Conservation (phyloP, 2,113 vertebrate genomes). For the Apistogramma diplotaenia region DNA sequence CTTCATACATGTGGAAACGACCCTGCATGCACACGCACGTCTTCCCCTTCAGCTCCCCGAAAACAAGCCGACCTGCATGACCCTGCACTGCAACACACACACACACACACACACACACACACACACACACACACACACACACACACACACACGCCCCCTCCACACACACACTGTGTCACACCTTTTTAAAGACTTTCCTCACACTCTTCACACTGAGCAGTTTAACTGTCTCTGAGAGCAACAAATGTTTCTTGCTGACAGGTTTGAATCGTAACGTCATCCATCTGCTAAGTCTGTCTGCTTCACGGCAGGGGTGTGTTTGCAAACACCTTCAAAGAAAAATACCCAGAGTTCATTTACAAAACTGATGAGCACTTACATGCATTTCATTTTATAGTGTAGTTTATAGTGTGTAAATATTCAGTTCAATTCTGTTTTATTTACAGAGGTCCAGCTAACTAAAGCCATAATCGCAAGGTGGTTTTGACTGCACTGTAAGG, state of each 20-base stretch:
- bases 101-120: too few relatives aligned
- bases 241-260: slow-evolving; percentile 34
- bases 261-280: slow-evolving; percentile 11
- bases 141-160: background rate
- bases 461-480: background rate
- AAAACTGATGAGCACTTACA: background rate
- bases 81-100: too few relatives aligned
- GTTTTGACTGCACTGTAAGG: background rate
- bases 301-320: background rate
- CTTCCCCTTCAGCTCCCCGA: too few relatives aligned
- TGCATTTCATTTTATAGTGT: background rate
- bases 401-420: background rate
- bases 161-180: slow-evolving; percentile 42
- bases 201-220: slow-evolving; percentile 1
- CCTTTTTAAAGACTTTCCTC: slow-evolving; percentile 30
- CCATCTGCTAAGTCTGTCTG: background rate
- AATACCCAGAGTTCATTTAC: background rate
- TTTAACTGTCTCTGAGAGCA: slow-evolving; percentile 5
- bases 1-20: too few relatives aligned
- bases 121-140: background rate
- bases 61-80: too few relatives aligned
- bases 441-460: background rate
- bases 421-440: background rate
- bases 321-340: background rate
- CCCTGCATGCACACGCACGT: too few relatives aligned